Evolutionary conservation across 2,797 vertebrate genomes (phyloP), one percentile per base, ranked within the genome.

Genomic region (Dendrocincla fuliginosa): DNA sequence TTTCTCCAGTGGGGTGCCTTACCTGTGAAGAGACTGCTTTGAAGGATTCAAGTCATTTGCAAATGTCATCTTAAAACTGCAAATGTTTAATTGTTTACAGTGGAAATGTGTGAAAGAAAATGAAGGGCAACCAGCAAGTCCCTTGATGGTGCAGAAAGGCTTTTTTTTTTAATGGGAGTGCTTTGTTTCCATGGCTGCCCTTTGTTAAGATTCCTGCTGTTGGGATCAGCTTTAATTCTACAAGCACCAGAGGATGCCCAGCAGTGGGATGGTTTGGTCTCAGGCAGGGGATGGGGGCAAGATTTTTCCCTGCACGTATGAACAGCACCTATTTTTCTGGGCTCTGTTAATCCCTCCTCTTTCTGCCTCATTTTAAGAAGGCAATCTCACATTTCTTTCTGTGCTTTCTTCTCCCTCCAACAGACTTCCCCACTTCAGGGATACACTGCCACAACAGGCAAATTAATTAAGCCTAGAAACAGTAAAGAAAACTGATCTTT

Each of bases 401-500:
- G 20, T 91, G 56, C n/a, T 18, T 9, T 20, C 78, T 79, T 80
- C 61, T 90, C 61, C 42, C 60, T 87, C 32, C 57, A 87, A 57
- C 68, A 69, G 61, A 41, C 47, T 91, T 90, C 49, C 15, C 35
- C 28, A 39, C 59, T 63, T 81, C 22, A 18, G 76, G 79, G 46
- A 52, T 28, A 16, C 16, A 12, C 23, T 4, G 12, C 35, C 27
- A 2, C 44, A 75, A 76, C 32, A 53, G 20, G 57, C 42, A 85
- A 87, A 87, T 76, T 71, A 87, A 73, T 86, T 81, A 88, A 91
- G 49, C 60, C 35, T 77, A 74, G 80, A 90, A 91, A 89, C 22
- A 32, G 28, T 69, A 53, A 70, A 74, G 70, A 76, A 91, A 94
- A 64, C 37, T 46, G 83, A 53, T 76, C 44, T 65, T 78, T 89